These are phyloP conservation scores for Sterrhoptilus dennistouni DNA, from an alignment of 2,113 vertebrate species.

Conservation along the genomic window DNA sequence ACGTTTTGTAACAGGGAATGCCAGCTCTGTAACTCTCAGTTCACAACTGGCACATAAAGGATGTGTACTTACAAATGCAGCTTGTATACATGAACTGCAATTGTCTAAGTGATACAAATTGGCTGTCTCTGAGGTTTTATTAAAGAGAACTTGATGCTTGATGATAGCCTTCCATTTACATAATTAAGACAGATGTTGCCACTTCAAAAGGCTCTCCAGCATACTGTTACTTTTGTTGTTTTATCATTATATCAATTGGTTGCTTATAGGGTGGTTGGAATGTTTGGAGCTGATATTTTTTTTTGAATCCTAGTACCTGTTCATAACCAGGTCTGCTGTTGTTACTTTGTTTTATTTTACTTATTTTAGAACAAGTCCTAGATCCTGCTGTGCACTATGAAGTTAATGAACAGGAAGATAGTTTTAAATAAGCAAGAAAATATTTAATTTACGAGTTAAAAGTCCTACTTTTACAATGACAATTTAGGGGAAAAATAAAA, in stretches of 20 bases:
- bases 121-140: not conserved
- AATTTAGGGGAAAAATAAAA: not conserved
- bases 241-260: not conserved
- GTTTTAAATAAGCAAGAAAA: not conserved
- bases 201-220: not conserved
- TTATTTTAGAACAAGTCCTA: not conserved
- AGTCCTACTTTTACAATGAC: not conserved
- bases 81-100: not conserved
- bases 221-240: not conserved
- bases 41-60: not conserved
- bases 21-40: not conserved
- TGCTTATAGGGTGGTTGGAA: not conserved
- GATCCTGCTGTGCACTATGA: not conserved
- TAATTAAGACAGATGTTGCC: slow-evolving; percentile 20
- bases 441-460: not conserved
- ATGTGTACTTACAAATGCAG: not conserved
- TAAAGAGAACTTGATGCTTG: not conserved
- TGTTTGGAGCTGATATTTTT: not conserved
- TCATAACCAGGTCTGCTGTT: fast-evolving
- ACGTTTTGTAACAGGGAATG: not conserved
- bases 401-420: not conserved
- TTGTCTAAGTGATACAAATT: not conserved
- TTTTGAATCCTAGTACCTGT: not conserved
- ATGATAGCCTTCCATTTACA: not conserved
- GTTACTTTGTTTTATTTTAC: not conserved